Evolutionary conservation across 2,113 vertebrate species (phyloP).

Genomic region (Platysternon megacephalum): DNA sequence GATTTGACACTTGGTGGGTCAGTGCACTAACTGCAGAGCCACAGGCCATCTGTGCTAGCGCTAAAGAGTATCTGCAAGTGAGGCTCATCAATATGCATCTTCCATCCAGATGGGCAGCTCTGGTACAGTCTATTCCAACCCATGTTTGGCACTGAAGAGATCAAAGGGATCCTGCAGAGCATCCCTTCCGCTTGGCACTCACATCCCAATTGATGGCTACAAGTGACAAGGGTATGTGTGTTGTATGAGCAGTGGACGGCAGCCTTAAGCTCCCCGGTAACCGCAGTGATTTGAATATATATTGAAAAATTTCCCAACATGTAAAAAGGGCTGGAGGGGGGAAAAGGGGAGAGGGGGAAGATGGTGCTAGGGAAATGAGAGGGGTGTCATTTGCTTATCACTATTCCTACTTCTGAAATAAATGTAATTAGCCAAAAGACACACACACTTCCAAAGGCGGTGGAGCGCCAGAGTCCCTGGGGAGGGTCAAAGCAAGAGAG

Average conservation of each 20-base stretch:
- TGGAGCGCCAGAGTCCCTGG: background rate
- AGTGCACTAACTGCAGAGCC: background rate
- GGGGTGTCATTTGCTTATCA: background rate
- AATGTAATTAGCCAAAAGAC: accelerated
- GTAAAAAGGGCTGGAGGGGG: background rate
- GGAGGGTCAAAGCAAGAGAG: accelerated
- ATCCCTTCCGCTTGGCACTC: background rate
- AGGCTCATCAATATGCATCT: accelerated
- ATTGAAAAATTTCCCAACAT: background rate
- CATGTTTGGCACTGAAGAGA: background rate
- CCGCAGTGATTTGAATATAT: background rate
- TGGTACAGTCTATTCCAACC: accelerated
- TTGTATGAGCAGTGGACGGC: background rate
- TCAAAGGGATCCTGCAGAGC: background rate
- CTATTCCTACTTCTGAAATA: background rate
- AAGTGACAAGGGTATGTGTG: background rate
- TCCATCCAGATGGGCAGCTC: background rate
- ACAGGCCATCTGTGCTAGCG: background rate
- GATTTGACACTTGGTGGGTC: background rate
- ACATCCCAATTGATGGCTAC: background rate
- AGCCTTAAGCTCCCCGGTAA: background rate
- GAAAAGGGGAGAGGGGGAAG: background rate
- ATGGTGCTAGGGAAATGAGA: accelerated
- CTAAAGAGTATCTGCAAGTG: background rate
- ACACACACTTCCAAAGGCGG: background rate